Conservation (phyloP, 2,113 vertebrate genomes). For the Eretmochelys imbricata region DNA sequence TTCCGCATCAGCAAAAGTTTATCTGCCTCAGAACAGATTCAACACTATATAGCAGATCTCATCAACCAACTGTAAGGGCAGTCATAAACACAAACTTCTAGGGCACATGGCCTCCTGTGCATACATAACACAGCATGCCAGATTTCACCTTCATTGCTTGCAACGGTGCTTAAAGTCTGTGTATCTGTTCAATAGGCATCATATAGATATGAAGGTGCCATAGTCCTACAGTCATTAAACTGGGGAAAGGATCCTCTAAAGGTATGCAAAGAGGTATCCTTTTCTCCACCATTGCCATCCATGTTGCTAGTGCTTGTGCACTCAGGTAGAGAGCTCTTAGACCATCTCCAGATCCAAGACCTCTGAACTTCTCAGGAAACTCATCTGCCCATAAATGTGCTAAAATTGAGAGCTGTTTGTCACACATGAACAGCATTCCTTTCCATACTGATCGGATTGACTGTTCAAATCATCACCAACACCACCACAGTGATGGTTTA, state of each 20-base stretch:
- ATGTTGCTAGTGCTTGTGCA: not conserved
- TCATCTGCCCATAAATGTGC: not conserved
- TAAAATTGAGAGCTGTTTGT: not conserved
- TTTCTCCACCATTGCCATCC: not conserved
- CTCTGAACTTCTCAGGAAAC: not conserved
- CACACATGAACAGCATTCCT: not conserved
- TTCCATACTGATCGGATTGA: not conserved
- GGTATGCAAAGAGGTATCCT: not conserved
- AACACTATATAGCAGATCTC: too few relatives aligned
- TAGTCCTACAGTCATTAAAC: not conserved
- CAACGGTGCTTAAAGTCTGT: too few relatives aligned
- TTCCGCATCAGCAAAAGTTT: not conserved
- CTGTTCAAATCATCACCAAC: not conserved
- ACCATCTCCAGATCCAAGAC: not conserved
- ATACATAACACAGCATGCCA: too few relatives aligned
- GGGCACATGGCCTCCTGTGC: too few relatives aligned
- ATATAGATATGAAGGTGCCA: not conserved
- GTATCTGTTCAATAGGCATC: too few relatives aligned
- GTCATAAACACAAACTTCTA: too few relatives aligned
- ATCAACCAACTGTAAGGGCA: too few relatives aligned
- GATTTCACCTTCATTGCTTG: too few relatives aligned
- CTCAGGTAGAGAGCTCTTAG: not conserved
- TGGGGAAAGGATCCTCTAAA: not conserved
- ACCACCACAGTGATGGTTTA: too few relatives aligned
- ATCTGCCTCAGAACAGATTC: too few relatives aligned